phyloP scores from a whole-genome alignment of 2,797 vertebrate genomes.

The Triplophysa bombifrons region DNA sequence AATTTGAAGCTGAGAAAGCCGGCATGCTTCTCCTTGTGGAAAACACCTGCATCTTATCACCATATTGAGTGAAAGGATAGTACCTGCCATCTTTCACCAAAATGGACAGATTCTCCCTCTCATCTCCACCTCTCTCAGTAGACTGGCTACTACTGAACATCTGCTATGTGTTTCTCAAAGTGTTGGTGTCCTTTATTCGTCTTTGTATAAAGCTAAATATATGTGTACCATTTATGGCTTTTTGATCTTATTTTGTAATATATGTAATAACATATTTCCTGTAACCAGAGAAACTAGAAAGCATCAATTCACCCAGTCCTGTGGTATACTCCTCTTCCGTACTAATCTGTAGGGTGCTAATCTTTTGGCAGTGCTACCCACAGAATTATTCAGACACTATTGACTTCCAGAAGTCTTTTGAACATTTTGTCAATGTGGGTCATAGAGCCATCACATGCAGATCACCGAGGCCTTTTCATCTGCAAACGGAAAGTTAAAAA shows the following conservation, averaged over 20 bases:
- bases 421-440: constrained; percentile 77
- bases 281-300: too few relatives aligned
- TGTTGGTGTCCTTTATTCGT: constrained; percentile 8
- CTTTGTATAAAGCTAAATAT: not conserved
- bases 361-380: not conserved
- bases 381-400: constrained; percentile 29
- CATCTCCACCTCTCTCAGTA: not conserved
- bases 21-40: constrained; percentile 57
- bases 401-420: constrained; percentile 70
- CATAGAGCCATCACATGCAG: constrained; percentile 77
- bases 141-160: constrained; percentile 10
- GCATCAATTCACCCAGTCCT: not conserved
- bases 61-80: constrained; percentile 60
- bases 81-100: constrained; percentile 53
- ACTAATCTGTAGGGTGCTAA: not conserved
- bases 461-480: constrained; percentile 75
- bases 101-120: not conserved
- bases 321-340: not conserved
- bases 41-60: constrained; percentile 75
- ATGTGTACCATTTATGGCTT: too few relatives aligned
- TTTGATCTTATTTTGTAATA: too few relatives aligned
- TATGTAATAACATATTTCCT: too few relatives aligned
- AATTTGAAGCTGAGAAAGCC: constrained; percentile 64
- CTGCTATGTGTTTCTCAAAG: constrained; percentile 9
- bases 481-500: constrained; percentile 75